Evolutionary conservation across 2,888 invertebrate genomes (phyloP).

Genomic region (Marasmarcha lunaedactyla): DNA sequence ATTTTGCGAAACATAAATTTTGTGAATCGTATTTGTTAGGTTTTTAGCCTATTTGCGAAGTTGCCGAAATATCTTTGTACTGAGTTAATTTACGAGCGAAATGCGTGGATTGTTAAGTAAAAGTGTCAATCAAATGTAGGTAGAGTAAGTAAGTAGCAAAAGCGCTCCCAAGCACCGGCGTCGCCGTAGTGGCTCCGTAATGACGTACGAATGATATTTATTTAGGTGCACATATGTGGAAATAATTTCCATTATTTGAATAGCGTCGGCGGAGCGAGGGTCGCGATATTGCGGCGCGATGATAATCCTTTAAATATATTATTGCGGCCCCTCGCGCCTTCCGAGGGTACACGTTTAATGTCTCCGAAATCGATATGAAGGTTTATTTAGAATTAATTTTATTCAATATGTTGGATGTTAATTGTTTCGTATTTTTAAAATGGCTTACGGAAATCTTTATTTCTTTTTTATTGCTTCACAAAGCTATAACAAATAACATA

Average conservation of each 20-base stretch:
- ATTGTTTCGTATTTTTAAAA: not conserved
- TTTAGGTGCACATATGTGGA: conserved; percentile 69
- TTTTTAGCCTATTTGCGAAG: too few relatives aligned
- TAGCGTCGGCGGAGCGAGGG: conserved; percentile 37
- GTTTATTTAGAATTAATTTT: conserved; percentile 30
- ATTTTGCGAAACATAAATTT: conserved; percentile 69
- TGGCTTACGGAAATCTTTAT: conserved; percentile 2
- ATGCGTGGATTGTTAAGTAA: too few relatives aligned
- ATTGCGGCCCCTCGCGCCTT: conserved; percentile 42
- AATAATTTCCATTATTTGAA: conserved; percentile 69
- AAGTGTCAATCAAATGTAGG: too few relatives aligned
- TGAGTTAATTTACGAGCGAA: not conserved
- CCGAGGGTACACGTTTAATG: conserved; percentile 44
- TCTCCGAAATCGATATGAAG: conserved; percentile 54
- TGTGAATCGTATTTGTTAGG: not conserved
- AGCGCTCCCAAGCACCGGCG: conserved; percentile 26
- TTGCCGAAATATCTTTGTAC: too few relatives aligned
- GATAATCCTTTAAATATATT: conserved; percentile 71
- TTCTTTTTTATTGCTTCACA: not conserved
- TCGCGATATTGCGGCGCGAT: conserved; percentile 55
- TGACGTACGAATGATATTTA: conserved; percentile 62
- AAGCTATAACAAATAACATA: too few relatives aligned
- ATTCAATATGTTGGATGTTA: conserved; percentile 18
- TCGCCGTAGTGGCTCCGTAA: conserved; percentile 41
- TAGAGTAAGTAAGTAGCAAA: not conserved